Evolutionary conservation across 1,140 invertebrate species (phyloP).

Genomic region (Bilobella aurantiaca): DNA sequence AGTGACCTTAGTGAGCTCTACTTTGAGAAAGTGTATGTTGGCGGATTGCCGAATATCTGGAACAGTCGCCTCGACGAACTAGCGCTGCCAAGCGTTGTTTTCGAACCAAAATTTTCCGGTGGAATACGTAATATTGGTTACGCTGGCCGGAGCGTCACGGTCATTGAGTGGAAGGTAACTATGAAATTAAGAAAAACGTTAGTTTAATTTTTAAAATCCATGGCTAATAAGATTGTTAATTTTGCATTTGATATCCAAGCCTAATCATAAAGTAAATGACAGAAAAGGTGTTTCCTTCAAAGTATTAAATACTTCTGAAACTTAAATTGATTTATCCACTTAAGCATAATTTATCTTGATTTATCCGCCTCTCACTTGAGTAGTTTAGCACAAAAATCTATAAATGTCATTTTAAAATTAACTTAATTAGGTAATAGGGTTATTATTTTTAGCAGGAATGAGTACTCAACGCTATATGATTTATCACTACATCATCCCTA

Average conservation of each 20-base stretch:
- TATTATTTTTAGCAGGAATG: too few relatives aligned
- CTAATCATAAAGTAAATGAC: too few relatives aligned
- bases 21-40: slow-evolving; percentile 59
- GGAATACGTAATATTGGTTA: slow-evolving; percentile 75
- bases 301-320: too few relatives aligned
- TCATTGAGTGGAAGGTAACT: slow-evolving; percentile 64
- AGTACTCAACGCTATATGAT: too few relatives aligned
- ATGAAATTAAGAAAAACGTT: not conserved
- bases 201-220: not conserved
- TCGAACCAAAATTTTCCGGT: slow-evolving; percentile 69
- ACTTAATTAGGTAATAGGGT: too few relatives aligned
- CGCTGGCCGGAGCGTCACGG: slow-evolving; percentile 54
- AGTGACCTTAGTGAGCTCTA: slow-evolving; percentile 70
- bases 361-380: too few relatives aligned
- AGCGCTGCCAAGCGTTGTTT: slow-evolving; percentile 76
- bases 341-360: too few relatives aligned
- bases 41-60: slow-evolving; percentile 80
- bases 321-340: too few relatives aligned
- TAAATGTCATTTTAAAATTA: too few relatives aligned
- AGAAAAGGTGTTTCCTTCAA: too few relatives aligned
- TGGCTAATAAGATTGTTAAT: not conserved
- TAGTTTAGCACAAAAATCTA: too few relatives aligned
- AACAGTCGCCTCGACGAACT: slow-evolving; percentile 69
- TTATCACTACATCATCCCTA: too few relatives aligned
- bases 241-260: not conserved